A percentile compares a stretch with the other conserved stretches of the same genome.
Conservation (phyloP, 2,797 vertebrate genomes). For the Avahi laniger region DNA sequence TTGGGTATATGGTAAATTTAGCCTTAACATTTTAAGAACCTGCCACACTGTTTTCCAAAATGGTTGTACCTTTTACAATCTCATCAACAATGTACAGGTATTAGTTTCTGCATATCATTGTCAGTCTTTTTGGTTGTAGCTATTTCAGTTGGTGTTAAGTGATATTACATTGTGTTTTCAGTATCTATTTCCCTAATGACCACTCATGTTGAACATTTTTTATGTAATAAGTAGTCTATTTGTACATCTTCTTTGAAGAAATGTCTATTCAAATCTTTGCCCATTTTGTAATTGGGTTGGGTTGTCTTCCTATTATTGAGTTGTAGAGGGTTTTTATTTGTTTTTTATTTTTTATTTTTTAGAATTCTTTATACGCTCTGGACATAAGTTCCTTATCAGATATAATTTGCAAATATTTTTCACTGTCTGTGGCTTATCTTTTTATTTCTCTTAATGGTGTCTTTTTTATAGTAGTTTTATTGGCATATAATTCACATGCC, state of each 20-base stretch:
- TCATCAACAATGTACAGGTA: neutral
- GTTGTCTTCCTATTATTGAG: neutral
- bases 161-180: neutral
- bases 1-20: neutral
- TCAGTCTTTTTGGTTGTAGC: neutral
- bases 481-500: neutral
- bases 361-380: neutral
- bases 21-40: neutral
- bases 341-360: neutral
- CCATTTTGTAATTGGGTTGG: neutral
- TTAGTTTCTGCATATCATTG: neutral
- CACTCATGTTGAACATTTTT: neutral
- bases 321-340: neutral
- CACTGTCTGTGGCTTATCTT: neutral
- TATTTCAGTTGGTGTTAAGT: neutral
- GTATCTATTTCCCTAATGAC: neutral
- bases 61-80: neutral
- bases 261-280: neutral
- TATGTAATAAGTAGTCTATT: neutral
- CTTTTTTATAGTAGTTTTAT: conserved; percentile 31
- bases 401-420: conserved; percentile 11
- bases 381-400: neutral
- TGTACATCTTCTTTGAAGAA: neutral
- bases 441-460: neutral
- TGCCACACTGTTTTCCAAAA: neutral